A percentile compares a stretch with the other conserved stretches of the same genome.
phyloP scores from a whole-genome alignment of 1,140 invertebrate species.

The Drosophila biarmipes region DNA sequence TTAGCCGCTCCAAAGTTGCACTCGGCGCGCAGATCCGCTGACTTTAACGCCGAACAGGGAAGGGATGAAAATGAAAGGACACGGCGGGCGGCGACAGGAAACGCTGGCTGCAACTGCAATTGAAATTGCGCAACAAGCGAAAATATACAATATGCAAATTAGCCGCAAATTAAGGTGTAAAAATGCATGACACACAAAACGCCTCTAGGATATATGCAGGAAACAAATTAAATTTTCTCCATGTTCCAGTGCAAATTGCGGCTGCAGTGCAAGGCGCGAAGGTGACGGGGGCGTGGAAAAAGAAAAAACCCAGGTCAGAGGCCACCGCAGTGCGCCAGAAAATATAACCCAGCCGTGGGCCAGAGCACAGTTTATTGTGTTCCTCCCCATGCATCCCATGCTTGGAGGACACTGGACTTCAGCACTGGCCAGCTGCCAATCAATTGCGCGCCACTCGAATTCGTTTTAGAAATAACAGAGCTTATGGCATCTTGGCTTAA shows the following conservation, averaged over 20 bases:
- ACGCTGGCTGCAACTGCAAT: constrained; percentile 41
- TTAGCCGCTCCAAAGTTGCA: constrained; percentile 39
- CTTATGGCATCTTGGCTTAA: constrained; percentile 68
- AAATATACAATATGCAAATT: constrained; percentile 79
- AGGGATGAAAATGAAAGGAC: constrained; percentile 22
- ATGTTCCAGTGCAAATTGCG: constrained; percentile 59
- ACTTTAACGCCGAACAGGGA: constrained; percentile 14
- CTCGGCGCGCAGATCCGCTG: constrained; percentile 19
- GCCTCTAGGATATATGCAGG: constrained; percentile 69
- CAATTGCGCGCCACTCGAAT: constrained; percentile 42
- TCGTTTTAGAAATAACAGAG: constrained; percentile 51
- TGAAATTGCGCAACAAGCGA: constrained; percentile 72
- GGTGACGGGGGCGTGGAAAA: constrained; percentile 7
- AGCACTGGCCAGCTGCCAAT: constrained; percentile 62
- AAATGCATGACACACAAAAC: constrained; percentile 81
- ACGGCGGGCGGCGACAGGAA: constrained; percentile 19
- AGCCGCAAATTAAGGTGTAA: constrained; percentile 81
- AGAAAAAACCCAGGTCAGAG: constrained; percentile 17
- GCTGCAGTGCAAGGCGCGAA: constrained; percentile 27
- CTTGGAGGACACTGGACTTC: constrained; percentile 6
- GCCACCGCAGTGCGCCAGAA: constrained; percentile 43
- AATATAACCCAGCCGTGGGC: constrained; percentile 22
- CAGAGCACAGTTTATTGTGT: constrained; percentile 27
- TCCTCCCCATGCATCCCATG: constrained; percentile 5
- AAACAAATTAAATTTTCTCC: constrained; percentile 74